phyloP scores from a whole-genome alignment of 1,140 invertebrate genomes.

The Drosophila rhopaloa region DNA sequence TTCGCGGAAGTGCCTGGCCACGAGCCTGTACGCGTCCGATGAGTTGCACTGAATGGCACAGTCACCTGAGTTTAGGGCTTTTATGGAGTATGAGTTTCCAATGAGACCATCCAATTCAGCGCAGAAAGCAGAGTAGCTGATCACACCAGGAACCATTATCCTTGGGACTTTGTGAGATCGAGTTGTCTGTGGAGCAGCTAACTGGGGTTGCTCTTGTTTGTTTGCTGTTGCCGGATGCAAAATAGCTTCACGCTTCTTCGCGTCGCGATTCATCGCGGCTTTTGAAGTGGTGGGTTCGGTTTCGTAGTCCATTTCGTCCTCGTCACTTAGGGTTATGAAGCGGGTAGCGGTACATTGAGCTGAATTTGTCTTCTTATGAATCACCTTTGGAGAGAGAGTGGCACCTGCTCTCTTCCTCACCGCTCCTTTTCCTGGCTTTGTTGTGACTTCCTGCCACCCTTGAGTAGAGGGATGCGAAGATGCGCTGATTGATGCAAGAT shows the following conservation, averaged over 20 bases:
- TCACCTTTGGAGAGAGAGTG: too few relatives aligned
- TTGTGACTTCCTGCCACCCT: background rate
- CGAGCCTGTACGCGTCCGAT: background rate
- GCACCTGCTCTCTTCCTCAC: background rate
- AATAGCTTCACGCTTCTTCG: background rate
- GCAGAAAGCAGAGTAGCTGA: slow-evolving; percentile 10
- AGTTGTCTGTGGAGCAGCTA: background rate
- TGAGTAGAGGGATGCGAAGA: background rate
- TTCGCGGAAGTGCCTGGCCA: background rate
- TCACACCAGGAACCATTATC: slow-evolving; percentile 8
- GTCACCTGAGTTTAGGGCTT: background rate
- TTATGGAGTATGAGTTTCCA: background rate
- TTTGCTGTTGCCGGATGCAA: background rate
- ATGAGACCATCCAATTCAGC: background rate
- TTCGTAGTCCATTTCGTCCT: slow-evolving; percentile 5
- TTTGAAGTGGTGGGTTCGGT: slow-evolving; percentile 1
- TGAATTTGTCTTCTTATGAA: too few relatives aligned
- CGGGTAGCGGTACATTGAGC: background rate
- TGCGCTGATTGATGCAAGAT: too few relatives aligned
- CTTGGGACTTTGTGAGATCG: slow-evolving; percentile 7
- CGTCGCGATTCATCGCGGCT: background rate
- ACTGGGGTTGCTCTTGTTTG: background rate
- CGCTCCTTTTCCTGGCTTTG: background rate
- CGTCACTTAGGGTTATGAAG: background rate
- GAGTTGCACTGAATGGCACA: slow-evolving; percentile 1